A percentile compares a stretch with the other conserved stretches of the same genome.
These are phyloP conservation scores for Rhagium mordax DNA, from an alignment of 2,888 invertebrate genomes.

Conservation along the genomic window DNA sequence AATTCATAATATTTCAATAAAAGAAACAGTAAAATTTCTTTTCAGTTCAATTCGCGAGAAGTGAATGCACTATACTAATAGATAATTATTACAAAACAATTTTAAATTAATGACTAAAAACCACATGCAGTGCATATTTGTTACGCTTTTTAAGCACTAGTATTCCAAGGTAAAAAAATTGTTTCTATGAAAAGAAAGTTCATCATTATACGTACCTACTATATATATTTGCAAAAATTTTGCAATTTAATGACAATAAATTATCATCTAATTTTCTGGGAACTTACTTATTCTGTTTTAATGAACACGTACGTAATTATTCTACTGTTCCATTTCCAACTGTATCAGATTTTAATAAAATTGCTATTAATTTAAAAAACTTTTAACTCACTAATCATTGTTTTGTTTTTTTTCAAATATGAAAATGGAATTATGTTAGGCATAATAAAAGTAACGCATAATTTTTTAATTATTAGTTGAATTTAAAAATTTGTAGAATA, in stretches of 20 bases:
- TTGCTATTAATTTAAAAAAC: background rate
- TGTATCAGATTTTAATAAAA: too few relatives aligned
- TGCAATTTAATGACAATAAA: conserved; percentile 12
- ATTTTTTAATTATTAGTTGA: too few relatives aligned
- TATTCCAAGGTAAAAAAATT: conserved; percentile 5
- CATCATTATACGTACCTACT: too few relatives aligned
- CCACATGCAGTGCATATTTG: conserved; percentile 14
- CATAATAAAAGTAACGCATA: too few relatives aligned
- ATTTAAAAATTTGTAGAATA: too few relatives aligned
- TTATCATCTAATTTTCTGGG: conserved; percentile 2
- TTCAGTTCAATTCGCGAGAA: background rate
- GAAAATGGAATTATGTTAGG: too few relatives aligned
- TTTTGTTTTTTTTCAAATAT: too few relatives aligned
- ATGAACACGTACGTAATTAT: background rate
- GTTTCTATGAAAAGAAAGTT: conserved; percentile 26
- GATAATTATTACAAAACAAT: conserved; percentile 17
- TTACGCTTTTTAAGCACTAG: conserved; percentile 15
- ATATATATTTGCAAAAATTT: background rate
- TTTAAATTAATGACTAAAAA: conserved; percentile 18
- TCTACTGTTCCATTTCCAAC: background rate
- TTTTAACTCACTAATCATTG: too few relatives aligned
- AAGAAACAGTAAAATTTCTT: background rate
- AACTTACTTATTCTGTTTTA: background rate
- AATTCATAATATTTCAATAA: background rate
- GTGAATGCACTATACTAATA: conserved; percentile 1